Evolutionary conservation across 2,113 vertebrate species (phyloP), one percentile per base, ranked within the genome.

Genomic region (Muscicapa adusta): DNA sequence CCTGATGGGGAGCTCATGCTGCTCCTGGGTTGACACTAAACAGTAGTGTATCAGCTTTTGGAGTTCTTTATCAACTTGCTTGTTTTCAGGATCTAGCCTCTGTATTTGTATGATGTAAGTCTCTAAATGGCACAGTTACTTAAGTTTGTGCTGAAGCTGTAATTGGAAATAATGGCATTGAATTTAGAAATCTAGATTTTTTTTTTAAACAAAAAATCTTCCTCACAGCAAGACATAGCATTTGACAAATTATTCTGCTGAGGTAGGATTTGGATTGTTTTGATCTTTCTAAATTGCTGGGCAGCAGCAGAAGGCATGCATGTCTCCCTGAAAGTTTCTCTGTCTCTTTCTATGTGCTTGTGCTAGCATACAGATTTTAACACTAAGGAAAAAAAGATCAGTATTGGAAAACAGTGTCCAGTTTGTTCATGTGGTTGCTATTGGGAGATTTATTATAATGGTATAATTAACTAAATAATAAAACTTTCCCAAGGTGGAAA

Each of bases 391-490:
- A 71, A 34, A 72, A 66, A 71, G 12, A 61, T n/a, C 25, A 6
- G 48, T 42, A 18, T 29, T 40, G 54, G 71, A 76, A 67, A 84
- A 65, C 12, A 45, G 28, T 16, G 42, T 77, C 12, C 6, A 34
- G 23, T 43, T 76, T 51, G 43, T 88, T 90, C 0, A 0, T 22
- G 12, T 90, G 63, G 20, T 74, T 93, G 72, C 68, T 91, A 3
- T 62, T 83, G 60, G 56, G 67, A 88, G 90, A 81, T 83, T 80
- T 85, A 89, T 88, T 77, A 31, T 89, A 93, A 70, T 82, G 53
- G 14, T 78, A 45, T 71, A 94, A 82, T 95, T 92, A 94, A 76
- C 71, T 80, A 71, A 95, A 88, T 80, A 93, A 83, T 66, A 89
- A 60, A 90, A 85, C 43, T 95, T 96, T 85, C 85, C 89, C 72